Base-by-base conservation (phyloP, 2,797 vertebrate species). In the Sebastes taczanowskii region DNA sequence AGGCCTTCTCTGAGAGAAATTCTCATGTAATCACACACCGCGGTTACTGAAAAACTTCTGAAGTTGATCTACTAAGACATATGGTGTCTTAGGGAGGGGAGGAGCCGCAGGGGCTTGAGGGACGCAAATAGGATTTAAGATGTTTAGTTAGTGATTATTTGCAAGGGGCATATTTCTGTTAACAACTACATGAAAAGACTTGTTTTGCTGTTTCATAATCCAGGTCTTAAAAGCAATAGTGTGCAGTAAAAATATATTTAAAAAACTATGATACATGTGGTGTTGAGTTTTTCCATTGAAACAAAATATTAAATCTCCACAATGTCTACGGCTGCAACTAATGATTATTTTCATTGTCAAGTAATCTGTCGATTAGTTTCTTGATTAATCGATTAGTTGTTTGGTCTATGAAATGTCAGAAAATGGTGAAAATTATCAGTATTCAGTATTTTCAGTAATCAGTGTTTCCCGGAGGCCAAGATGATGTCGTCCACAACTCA, bases 11-110 rank as follows among this genome's bases (percentile, higher is more conserved):
- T 93, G 87, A 89, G 92, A 95, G 85, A 95, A 95, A 95, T 95
- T 94, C 94, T 95, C 92, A 85, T 94, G 95, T 96, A 96, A 96
- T 95, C 94, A 93, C 90, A 96, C 94, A 95, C 95, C 94, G n/a
- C 22, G 89, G 89, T 89, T 87, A 85, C 89, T 84, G 91, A 95
- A 96, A 96, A 95, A 95, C 92, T 88, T 90, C 94, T 93, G 89
- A 93, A 95, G 95, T 94, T 95, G 95, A 95, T 96, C 95, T 95
- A 89, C 86, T 1, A 89, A 94, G 94, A 95, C 95, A 96, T 96
- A 95, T 95, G 95, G 94, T 90, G 92, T 89, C 92, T 94, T 89
- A 90, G 81, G 30, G 84, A 85, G 85, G 80, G 87, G 90, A 89
- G 89, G 85, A 85, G 85, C 80, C 7, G 53, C 70, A 2, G 71